Base-by-base conservation (phyloP, 1,140 invertebrate species). In the Wiebesia pumilae region DNA sequence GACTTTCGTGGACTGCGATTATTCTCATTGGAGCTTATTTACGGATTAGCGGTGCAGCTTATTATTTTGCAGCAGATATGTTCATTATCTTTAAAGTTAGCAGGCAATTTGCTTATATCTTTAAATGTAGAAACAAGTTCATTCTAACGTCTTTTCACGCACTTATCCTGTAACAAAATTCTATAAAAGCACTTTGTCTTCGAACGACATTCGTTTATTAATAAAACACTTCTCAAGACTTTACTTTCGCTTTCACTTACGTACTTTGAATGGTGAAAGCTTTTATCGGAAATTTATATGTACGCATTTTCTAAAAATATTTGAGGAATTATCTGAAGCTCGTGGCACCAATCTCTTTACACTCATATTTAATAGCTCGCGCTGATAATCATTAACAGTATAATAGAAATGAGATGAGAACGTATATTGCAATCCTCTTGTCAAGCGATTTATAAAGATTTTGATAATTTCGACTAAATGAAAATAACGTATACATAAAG, bases 11-110 rank as follows among this genome's bases (percentile, higher is more conserved):
- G 30, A 19, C 30, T 51, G 38, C 19, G 40, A 2, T 81, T 69
- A 81, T 47, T 81, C 35, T 9, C 65, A 69, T 38, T 69, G 80
- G 21, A 65, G 10, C 1, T 81, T 81, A 81, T 81, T 81, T 69
- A 30, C 80, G 24, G 65, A 81, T 81, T 69, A 33, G 47, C 65
- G 9, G 51, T n/a, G 24, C 30, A 19, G 33, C 0, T 9, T 12
- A 65, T 38, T 65, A 65, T 40, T 62, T 81, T 81, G 54, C 54
- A 6, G 24, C 35, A 43, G 65, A 81, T 81, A 69, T 43, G 69
- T 81, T 69, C 33, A 81, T 69, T 81, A 67, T 69, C 80, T 14
- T 81, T 14, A 35, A 33, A 69, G 58, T 69, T 81, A 81, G 69
- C 69, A 27, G 40, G 19, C 65, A 65, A 58, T 81, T 62, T 3